A percentile compares a stretch with the other conserved stretches of the same genome.
Evolutionary conservation across 2,797 vertebrate genomes (phyloP).

Genomic region (Anniella stebbinsi): DNA sequence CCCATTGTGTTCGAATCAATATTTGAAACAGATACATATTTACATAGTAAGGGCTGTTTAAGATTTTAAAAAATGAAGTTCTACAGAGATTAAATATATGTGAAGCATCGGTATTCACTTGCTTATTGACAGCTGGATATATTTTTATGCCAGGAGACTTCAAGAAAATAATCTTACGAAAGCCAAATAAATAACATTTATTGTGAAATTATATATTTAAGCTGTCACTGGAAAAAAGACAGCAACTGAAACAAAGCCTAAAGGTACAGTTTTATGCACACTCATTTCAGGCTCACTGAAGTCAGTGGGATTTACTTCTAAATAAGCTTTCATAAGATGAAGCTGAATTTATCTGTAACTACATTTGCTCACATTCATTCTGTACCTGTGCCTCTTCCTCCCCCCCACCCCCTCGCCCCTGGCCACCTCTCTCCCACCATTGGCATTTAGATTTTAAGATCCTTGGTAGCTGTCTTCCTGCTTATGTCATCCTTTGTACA

Average conservation of each 20-base stretch:
- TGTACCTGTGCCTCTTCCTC: not conserved
- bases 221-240: not conserved
- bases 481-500: not conserved
- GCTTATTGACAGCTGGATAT: slow-evolving; percentile 10
- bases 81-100: slow-evolving; percentile 21
- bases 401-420: not conserved
- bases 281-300: not conserved
- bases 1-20: slow-evolving; percentile 20
- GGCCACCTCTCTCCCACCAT: no score
- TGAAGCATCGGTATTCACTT: slow-evolving; percentile 29
- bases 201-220: slow-evolving; percentile 18
- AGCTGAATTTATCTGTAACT: not conserved
- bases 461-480: not conserved
- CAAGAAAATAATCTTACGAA: slow-evolving; percentile 23
- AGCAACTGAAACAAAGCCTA: not conserved
- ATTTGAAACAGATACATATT: slow-evolving; percentile 41
- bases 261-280: not conserved
- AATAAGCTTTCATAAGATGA: not conserved
- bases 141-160: not conserved
- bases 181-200: slow-evolving; percentile 39
- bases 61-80: not conserved
- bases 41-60: slow-evolving; percentile 31
- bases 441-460: not conserved
- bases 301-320: not conserved
- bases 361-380: not conserved